These are phyloP conservation scores for Cephonodes hylas DNA, from an alignment of 2,888 invertebrate species.

Conservation along the genomic window DNA sequence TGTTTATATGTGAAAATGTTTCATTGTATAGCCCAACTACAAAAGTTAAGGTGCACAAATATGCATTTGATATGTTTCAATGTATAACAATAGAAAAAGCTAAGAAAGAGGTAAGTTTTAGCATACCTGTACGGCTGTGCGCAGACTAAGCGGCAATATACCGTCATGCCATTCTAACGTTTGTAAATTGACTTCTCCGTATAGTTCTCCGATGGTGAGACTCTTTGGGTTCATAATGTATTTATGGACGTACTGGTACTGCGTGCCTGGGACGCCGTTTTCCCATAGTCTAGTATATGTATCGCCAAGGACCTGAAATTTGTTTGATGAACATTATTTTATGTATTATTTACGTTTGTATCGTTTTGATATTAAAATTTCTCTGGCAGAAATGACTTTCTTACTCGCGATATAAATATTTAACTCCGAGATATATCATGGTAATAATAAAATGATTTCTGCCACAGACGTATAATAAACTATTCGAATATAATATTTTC, in stretches of 20 bases:
- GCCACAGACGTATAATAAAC: no score
- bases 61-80: no score
- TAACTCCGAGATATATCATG: no score
- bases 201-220: slow-evolving; percentile 92
- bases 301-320: slow-evolving; percentile 83
- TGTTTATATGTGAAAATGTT: no score
- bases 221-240: slow-evolving; percentile 94
- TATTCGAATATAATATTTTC: no score
- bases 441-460: no score
- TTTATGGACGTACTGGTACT: slow-evolving; percentile 87
- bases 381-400: no score
- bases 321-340: no score
- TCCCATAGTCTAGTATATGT: slow-evolving; percentile 85
- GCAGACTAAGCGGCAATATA: slow-evolving; percentile 82
- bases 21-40: no score
- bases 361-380: background rate
- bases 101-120: background rate
- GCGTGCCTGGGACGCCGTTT: slow-evolving; percentile 80
- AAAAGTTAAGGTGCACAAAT: no score
- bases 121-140: slow-evolving; percentile 70
- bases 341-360: background rate
- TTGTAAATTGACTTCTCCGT: slow-evolving; percentile 91
- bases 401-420: no score
- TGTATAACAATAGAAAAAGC: no score
- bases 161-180: slow-evolving; percentile 96